phyloP scores from a whole-genome alignment of 2,113 vertebrate genomes.

The Rhombomys opimus region DNA sequence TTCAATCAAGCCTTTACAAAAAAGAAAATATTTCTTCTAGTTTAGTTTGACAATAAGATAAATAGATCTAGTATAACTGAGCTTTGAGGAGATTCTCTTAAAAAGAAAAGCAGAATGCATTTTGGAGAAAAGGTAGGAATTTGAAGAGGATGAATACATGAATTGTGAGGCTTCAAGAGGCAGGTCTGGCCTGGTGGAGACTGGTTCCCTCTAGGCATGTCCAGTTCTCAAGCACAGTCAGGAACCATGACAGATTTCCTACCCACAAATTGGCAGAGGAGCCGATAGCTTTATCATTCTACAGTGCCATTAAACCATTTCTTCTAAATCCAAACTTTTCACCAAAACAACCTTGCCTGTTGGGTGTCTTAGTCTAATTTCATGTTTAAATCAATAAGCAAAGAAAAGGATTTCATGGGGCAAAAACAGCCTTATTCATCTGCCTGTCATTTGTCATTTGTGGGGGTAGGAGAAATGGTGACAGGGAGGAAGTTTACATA shows the following conservation, averaged over 20 bases:
- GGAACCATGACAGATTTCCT: not conserved
- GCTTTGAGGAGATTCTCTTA: not conserved
- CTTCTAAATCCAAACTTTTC: not conserved
- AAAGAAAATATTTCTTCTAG: not conserved
- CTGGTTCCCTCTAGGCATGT: accelerated
- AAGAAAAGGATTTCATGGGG: not conserved
- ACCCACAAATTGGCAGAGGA: not conserved
- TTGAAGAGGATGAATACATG: not conserved
- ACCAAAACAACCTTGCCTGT: not conserved
- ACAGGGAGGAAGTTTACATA: not conserved
- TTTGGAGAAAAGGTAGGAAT: not conserved
- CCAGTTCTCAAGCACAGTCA: not conserved
- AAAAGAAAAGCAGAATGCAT: not conserved
- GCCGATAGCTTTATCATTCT: not conserved
- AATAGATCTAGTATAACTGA: not conserved
- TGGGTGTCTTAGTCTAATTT: not conserved
- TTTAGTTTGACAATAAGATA: not conserved
- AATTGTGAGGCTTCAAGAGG: not conserved
- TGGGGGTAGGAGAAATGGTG: not conserved
- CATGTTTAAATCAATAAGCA: constrained; percentile 40
- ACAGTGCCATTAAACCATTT: not conserved
- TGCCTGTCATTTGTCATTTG: not conserved
- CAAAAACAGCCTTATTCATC: not conserved
- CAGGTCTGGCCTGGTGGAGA: not conserved
- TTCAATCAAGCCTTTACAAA: not conserved